A percentile compares a stretch with the other conserved stretches of the same genome.
phyloP scores from a whole-genome alignment of 1,140 invertebrate genomes.

The Yoshiicerus persimilis region DNA sequence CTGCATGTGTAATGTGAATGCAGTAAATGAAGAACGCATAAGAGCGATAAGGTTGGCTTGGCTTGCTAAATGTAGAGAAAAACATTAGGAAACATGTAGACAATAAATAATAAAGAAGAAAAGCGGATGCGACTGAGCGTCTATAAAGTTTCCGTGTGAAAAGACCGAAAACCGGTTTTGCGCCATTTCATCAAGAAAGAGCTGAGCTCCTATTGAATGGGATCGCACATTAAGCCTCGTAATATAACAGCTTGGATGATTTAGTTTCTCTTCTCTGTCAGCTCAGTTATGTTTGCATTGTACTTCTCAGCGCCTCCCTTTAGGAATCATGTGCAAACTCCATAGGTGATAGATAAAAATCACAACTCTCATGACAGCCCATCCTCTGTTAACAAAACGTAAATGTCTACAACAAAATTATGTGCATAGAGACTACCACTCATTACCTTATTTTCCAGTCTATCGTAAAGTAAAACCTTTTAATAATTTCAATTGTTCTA shows the following conservation, averaged over 20 bases:
- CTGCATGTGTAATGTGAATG: too few species aligned
- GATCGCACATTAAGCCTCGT: neutral
- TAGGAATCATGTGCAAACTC: neutral
- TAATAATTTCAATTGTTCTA: neutral
- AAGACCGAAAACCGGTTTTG: conserved; percentile 33
- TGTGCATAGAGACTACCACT: too few species aligned
- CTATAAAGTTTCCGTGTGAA: conserved; percentile 20
- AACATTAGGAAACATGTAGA: neutral
- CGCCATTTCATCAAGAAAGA: neutral
- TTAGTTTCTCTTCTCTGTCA: neutral
- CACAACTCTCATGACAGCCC: neutral
- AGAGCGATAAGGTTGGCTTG: too few species aligned
- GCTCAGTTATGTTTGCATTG: neutral
- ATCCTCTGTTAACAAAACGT: neutral
- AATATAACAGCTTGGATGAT: neutral
- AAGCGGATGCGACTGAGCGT: neutral
- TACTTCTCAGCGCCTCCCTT: neutral
- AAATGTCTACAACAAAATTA: neutral
- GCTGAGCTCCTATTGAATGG: neutral
- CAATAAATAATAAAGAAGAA: conserved; percentile 1
- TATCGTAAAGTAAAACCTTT: neutral
- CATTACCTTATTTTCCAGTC: neutral
- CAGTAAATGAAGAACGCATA: too few species aligned
- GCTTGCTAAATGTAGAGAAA: neutral
- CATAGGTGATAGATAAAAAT: conserved; percentile 13